phyloP scores from a whole-genome alignment of 2,888 invertebrate genomes.

The Chirona hameri region DNA sequence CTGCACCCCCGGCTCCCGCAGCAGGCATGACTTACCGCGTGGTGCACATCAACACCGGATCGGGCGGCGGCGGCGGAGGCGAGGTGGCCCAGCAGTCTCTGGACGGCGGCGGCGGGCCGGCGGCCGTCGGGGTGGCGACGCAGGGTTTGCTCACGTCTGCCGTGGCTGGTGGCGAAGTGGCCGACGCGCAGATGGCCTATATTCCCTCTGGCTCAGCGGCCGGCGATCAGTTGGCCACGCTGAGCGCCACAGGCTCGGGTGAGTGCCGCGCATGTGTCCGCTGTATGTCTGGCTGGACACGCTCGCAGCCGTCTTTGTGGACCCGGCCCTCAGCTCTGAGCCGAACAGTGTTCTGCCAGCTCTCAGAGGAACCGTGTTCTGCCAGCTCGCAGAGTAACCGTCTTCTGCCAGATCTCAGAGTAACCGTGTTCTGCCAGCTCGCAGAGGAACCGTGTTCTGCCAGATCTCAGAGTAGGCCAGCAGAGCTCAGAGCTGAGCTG shows the following conservation, averaged over 20 bases:
- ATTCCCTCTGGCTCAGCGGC: neutral
- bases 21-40: conserved; percentile 29
- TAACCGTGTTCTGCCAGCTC: no score
- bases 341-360: no score
- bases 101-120: neutral
- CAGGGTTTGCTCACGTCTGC: neutral
- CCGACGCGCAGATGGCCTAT: conserved; percentile 25
- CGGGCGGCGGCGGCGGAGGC: conserved; percentile 10
- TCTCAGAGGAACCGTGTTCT: no score
- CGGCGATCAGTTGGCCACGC: neutral
- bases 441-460: no score
- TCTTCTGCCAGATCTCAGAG: no score
- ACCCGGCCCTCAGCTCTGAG: no score
- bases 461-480: no score
- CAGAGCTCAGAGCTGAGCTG: no score
- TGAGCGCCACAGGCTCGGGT: neutral
- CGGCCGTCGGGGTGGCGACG: neutral
- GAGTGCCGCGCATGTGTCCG: no score
- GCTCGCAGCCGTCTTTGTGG: neutral
- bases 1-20: no score
- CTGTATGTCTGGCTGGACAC: neutral
- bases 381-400: no score
- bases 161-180: neutral
- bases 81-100: neutral
- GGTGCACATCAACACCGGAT: conserved; percentile 28